Evolutionary conservation across 2,888 invertebrate genomes (phyloP).

Genomic region (Physocephala rufipes): DNA sequence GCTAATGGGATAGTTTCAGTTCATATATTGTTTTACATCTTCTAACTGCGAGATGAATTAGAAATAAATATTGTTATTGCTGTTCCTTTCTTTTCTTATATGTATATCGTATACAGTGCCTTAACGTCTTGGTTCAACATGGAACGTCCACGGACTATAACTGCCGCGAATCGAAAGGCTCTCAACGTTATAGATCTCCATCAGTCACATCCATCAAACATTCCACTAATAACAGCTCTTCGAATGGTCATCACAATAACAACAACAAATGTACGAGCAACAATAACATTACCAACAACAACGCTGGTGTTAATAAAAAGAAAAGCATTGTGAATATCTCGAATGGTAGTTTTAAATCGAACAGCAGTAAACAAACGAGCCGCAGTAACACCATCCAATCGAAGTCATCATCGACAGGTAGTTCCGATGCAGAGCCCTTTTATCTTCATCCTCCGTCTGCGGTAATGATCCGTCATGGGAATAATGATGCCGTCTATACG

Average conservation of each 20-base stretch:
- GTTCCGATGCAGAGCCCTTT: conserved; percentile 73
- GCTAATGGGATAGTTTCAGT: neutral
- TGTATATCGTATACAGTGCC: conserved; percentile 76
- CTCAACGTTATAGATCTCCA: conserved; percentile 52
- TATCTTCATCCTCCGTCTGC: conserved; percentile 81
- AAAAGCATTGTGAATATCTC: conserved; percentile 38
- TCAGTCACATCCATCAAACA: conserved; percentile 40
- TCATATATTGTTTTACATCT: neutral
- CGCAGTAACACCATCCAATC: conserved; percentile 65
- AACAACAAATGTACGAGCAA: conserved; percentile 46
- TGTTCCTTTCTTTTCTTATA: neutral
- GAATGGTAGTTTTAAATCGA: conserved; percentile 57
- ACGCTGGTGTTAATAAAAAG: conserved; percentile 14
- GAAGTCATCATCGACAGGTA: conserved; percentile 64
- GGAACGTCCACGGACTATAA: conserved; percentile 75
- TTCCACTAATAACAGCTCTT: conserved; percentile 37
- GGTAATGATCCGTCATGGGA: conserved; percentile 56
- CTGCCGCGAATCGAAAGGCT: conserved; percentile 61
- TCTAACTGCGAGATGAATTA: neutral
- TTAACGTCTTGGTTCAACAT: conserved; percentile 83
- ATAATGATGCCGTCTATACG: conserved; percentile 59
- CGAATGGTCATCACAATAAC: conserved; percentile 44
- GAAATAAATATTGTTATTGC: neutral
- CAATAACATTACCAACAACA: conserved; percentile 43
- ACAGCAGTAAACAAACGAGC: conserved; percentile 61